These are phyloP conservation scores for Chymomyza costata DNA, from an alignment of 1,140 invertebrate species.

Conservation along the genomic window DNA sequence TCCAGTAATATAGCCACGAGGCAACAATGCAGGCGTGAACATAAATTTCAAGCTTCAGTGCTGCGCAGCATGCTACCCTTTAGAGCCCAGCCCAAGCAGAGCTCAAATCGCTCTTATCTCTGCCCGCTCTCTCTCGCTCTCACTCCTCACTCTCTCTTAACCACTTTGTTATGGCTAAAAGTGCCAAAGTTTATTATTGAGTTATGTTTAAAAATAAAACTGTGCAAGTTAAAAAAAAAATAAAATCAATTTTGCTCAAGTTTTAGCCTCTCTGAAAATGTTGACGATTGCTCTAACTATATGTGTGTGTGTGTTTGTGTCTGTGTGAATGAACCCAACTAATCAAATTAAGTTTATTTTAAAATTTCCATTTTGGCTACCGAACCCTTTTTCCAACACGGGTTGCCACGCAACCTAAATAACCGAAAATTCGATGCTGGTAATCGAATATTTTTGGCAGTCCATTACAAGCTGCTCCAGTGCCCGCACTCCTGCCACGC, in stretches of 20 bases:
- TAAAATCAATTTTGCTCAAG: conserved; percentile 58
- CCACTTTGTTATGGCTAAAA: conserved; percentile 51
- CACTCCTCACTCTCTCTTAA: conserved; percentile 13
- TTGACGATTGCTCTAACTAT: conserved; percentile 6
- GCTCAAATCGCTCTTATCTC: conserved; percentile 9
- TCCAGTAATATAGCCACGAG: conserved; percentile 36
- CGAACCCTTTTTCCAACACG: conserved; percentile 21
- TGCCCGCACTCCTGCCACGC: too few relatives aligned
- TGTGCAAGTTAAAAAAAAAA: conserved; percentile 56
- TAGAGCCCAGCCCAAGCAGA: conserved; percentile 3
- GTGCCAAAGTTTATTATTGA: conserved; percentile 72
- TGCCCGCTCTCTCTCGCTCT: not conserved
- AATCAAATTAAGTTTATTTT: conserved; percentile 68
- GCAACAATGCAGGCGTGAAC: conserved; percentile 63
- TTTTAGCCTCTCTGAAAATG: conserved; percentile 36
- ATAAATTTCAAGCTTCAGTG: conserved; percentile 68
- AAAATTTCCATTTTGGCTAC: conserved; percentile 30
- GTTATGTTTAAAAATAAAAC: conserved; percentile 69
- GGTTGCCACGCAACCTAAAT: conserved; percentile 11
- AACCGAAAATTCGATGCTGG: conserved; percentile 55
- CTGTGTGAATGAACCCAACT: conserved; percentile 58
- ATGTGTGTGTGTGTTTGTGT: conserved; percentile 15
- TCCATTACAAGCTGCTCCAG: too few relatives aligned
- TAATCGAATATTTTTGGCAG: conserved; percentile 56
- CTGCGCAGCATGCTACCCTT: conserved; percentile 20